Percentiles rank a stretch among this genome's conserved stretches.
Conservation (phyloP, 2,113 vertebrate species). For the Sterrhoptilus dennistouni region DNA sequence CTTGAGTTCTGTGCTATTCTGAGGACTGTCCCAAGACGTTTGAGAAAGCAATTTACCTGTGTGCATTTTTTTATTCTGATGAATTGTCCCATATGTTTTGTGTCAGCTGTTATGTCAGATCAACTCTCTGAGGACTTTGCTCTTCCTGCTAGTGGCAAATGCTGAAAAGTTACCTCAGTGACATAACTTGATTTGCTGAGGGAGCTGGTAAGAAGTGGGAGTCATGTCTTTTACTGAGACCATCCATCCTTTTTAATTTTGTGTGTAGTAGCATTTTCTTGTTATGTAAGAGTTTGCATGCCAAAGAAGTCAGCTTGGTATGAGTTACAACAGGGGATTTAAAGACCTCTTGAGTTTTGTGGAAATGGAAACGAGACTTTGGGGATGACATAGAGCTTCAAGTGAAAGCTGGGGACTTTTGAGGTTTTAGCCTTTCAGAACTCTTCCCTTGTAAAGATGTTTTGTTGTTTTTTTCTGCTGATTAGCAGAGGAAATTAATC, state of each 20-base stretch:
- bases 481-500: not conserved
- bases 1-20: not conserved
- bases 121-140: not conserved
- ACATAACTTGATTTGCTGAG: conserved; percentile 38
- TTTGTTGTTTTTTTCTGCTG: not conserved
- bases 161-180: conserved; percentile 22
- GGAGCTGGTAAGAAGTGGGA: not conserved
- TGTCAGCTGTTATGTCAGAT: not conserved
- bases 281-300: not conserved
- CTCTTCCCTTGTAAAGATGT: not conserved
- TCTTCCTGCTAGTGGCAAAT: not conserved
- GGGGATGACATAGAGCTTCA: not conserved
- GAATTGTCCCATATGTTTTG: not conserved
- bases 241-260: not conserved
- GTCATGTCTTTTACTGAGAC: not conserved
- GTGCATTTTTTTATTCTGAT: not conserved
- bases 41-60: not conserved
- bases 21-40: not conserved
- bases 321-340: not conserved
- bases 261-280: not conserved
- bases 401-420: not conserved
- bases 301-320: not conserved
- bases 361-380: not conserved
- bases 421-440: not conserved
- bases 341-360: not conserved